Base-by-base conservation (phyloP, 2,113 vertebrate genomes). In the Dipodomys ordii region DNA sequence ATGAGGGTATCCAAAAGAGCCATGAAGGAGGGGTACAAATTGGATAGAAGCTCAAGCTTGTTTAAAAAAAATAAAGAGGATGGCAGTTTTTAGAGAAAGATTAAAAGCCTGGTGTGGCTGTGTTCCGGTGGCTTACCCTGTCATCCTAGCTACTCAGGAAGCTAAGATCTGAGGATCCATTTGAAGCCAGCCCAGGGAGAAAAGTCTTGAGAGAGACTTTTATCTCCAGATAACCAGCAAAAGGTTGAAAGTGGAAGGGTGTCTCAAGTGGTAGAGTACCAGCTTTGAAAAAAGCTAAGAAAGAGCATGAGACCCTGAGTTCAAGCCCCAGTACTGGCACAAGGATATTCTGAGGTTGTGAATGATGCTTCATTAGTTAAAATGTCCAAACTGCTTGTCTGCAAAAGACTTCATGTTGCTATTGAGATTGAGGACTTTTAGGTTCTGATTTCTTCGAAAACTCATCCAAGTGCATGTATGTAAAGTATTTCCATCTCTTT, bases 331-430 rank as follows among this genome's bases (percentile, higher is more conserved):
- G 35, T 39, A 39, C 35, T 39, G 35, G 35, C 35, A 39, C 35
- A 39, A 39, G 35, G 35, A 39, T 39, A 39, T 39, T 95, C 68
- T 90, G 72, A 69, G 20, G 28, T 53, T 84, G 39, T 30, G 35
- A 39, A 39, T 39, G 35, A 39, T 39, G 35, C 35, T 39, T 39
- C 35, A 39, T 39, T 46, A 74, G 0, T 64, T 64, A 69, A 82
- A 88, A 65, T 10, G 64, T 25, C 28, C 39, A 1, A 22, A 84
- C 27, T 28, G 7, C 30, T 68, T 2, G 11, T 39, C 30, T 82
- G 62, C 23, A 72, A 84, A 82, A 89, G 60, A 49, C 46, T 83
- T 92, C 44, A 39, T 57, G 53, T 64, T 86, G 39, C 39, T 20
- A 9, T 1, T n/a, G 12, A 49, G 20, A 30, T 68, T 72, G 53